Conservation (phyloP, 2,888 invertebrate genomes). For the Ophonus ardosiacus region DNA sequence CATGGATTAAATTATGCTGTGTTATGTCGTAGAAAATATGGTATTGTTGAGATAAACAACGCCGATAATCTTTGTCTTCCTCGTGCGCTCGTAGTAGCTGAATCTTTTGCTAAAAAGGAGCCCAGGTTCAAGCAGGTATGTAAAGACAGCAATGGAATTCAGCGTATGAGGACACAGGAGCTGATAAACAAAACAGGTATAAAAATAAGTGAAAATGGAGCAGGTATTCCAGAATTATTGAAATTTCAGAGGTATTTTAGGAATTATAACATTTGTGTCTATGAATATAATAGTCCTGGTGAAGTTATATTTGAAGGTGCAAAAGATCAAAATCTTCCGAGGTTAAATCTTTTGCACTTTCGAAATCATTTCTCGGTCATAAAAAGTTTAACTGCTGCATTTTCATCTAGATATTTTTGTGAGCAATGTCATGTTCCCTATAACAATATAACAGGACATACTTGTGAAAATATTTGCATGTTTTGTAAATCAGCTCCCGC, state of each 20-base stretch:
- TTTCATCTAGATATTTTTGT: slow-evolving; percentile 67
- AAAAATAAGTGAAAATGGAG: too few relatives aligned
- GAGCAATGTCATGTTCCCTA: slow-evolving; percentile 66
- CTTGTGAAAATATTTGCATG: slow-evolving; percentile 53
- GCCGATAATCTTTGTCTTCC: too few relatives aligned
- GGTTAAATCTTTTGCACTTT: slow-evolving; percentile 8
- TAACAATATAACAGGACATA: slow-evolving; percentile 63
- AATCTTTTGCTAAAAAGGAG: too few relatives aligned
- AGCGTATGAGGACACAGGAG: slow-evolving; percentile 62
- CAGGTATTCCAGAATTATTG: slow-evolving; percentile 8
- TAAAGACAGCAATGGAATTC: slow-evolving; percentile 20
- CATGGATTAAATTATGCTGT: too few relatives aligned
- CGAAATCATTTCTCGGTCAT: neutral
- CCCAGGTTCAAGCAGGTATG: neutral
- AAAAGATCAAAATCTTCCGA: neutral
- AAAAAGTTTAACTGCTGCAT: slow-evolving; percentile 66
- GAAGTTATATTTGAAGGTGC: slow-evolving; percentile 11
- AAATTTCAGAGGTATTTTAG: slow-evolving; percentile 52
- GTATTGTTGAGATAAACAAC: too few relatives aligned
- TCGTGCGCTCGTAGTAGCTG: too few relatives aligned
- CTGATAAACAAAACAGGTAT: neutral
- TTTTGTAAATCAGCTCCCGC: slow-evolving; percentile 56
- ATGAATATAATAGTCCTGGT: slow-evolving; percentile 46
- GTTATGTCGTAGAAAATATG: too few relatives aligned
- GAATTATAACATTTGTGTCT: too few relatives aligned